phyloP scores from a whole-genome alignment of 2,888 invertebrate genomes.

The Lomographa bimaculata region DNA sequence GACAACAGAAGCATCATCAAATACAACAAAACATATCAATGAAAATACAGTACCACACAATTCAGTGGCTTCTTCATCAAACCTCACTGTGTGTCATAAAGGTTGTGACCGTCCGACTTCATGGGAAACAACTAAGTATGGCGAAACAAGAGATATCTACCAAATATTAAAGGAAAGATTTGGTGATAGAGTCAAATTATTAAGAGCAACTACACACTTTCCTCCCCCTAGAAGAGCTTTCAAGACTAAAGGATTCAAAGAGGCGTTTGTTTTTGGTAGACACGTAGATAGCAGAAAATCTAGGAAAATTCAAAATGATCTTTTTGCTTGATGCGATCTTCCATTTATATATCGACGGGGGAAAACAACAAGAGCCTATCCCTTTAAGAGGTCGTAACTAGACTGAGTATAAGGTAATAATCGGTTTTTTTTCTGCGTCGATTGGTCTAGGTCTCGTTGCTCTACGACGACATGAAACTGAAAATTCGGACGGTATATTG shows the following conservation, averaged over 20 bases:
- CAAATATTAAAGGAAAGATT: conserved; percentile 57
- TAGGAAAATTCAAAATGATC: too few relatives aligned
- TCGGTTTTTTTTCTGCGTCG: too few relatives aligned
- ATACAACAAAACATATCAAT: conserved; percentile 8
- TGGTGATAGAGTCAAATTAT: conserved; percentile 47
- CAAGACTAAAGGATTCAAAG: conserved; percentile 18
- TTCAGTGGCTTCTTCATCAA: conserved; percentile 4
- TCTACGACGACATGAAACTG: too few relatives aligned
- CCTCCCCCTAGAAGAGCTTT: conserved; percentile 32
- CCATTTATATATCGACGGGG: too few relatives aligned
- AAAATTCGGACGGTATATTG: too few relatives aligned
- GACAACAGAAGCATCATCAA: conserved; percentile 7
- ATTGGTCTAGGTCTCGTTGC: too few relatives aligned
- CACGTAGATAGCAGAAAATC: conserved; percentile 37
- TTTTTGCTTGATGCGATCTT: too few relatives aligned
- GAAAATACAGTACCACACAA: conserved; percentile 13
- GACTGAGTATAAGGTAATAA: too few relatives aligned
- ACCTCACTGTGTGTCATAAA: too few relatives aligned
- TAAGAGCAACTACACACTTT: conserved; percentile 58
- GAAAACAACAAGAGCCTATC: too few relatives aligned
- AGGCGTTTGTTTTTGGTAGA: conserved; percentile 40
- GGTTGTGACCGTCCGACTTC: conserved; percentile 55
- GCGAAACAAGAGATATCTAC: conserved; percentile 66
- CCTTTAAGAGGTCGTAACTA: too few relatives aligned
- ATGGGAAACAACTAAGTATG: conserved; percentile 67